A percentile compares a stretch with the other conserved stretches of the same genome.
These are phyloP conservation scores for Eulacestoma nigropectus DNA, from an alignment of 2,113 vertebrate genomes.

Conservation along the genomic window DNA sequence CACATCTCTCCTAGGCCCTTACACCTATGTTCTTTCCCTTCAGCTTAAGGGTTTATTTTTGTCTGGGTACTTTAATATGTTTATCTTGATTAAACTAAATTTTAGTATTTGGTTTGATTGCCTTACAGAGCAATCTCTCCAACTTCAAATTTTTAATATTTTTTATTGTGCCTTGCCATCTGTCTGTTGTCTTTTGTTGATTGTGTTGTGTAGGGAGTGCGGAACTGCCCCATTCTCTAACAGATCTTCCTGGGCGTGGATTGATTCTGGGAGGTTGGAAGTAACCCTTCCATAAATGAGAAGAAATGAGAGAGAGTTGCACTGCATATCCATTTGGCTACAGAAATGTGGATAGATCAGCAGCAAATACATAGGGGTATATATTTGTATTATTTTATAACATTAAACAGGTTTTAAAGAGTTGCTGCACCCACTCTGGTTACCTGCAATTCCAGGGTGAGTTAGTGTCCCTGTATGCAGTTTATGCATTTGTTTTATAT, in stretches of 20 bases:
- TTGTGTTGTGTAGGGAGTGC: not conserved
- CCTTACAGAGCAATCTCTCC: not conserved
- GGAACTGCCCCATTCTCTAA: not conserved
- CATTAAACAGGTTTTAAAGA: not conserved
- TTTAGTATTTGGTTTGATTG: not conserved
- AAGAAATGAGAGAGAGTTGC: not conserved
- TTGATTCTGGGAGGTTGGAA: not conserved
- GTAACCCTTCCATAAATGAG: not conserved
- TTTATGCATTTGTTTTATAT: conserved; percentile 17
- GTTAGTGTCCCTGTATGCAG: not conserved
- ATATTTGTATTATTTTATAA: not conserved
- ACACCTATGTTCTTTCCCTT: not conserved
- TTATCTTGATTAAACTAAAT: not conserved
- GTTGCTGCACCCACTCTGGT: not conserved
- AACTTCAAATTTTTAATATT: not conserved
- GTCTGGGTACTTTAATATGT: not conserved
- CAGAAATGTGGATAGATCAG: not conserved
- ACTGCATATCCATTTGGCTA: not conserved
- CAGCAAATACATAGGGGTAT: not conserved
- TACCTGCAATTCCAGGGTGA: not conserved
- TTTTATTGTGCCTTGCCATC: not conserved
- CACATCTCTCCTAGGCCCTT: not conserved
- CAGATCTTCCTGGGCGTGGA: not conserved
- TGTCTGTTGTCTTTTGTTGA: not conserved
- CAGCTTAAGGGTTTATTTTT: not conserved